These are phyloP conservation scores for Ibycter americanus DNA, from an alignment of 2,797 vertebrate genomes.

Conservation along the genomic window DNA sequence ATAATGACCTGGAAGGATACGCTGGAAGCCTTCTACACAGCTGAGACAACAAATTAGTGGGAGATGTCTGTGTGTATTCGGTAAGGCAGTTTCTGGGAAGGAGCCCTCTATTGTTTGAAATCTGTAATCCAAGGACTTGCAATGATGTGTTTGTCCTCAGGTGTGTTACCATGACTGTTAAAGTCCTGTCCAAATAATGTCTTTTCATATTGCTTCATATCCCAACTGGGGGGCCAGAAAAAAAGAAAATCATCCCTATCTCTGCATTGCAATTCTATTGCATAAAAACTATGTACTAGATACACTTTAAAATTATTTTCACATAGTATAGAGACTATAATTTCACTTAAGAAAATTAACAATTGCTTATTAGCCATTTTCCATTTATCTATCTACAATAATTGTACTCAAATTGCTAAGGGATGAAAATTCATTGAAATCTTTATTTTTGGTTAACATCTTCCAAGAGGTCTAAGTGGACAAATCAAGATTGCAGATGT, in stretches of 20 bases:
- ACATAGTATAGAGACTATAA: neutral
- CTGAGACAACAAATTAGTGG: constrained; percentile 41
- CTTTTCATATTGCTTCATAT: neutral
- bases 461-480: neutral
- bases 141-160: neutral
- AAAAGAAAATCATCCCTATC: neutral
- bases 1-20: constrained; percentile 76
- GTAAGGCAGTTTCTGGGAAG: neutral
- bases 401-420: too few relatives aligned
- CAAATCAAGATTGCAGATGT: neutral
- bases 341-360: neutral
- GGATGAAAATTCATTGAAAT: too few relatives aligned
- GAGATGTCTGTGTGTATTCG: constrained; percentile 42
- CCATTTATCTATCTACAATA: neutral
- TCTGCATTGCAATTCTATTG: neutral
- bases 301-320: neutral
- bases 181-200: neutral
- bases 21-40: constrained; percentile 71
- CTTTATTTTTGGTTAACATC: neutral
- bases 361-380: neutral
- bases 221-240: neutral
- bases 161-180: neutral
- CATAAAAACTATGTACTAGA: neutral
- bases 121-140: neutral
- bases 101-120: neutral